Percentiles rank a stretch among this genome's conserved stretches.
Conservation (phyloP, 2,797 vertebrate genomes). For the Serranus cabrilla region DNA sequence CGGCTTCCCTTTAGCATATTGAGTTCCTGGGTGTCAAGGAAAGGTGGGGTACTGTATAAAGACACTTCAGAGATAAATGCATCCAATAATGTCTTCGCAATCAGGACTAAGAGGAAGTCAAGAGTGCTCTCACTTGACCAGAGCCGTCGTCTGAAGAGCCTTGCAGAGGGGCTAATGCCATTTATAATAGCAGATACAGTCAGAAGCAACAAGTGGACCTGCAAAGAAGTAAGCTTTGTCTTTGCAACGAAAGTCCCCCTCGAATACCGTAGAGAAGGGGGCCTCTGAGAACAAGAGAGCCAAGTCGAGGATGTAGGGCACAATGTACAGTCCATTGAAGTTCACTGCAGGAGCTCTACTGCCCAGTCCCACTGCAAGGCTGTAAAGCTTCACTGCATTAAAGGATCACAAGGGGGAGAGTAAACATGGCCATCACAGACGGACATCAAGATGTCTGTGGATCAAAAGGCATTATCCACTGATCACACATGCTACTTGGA, state of each 20-base stretch:
- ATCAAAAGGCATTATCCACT: not conserved
- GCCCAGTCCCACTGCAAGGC: not conserved
- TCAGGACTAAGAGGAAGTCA: not conserved
- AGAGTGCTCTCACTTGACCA: not conserved
- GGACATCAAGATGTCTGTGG: not conserved
- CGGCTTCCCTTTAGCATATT: too few relatives aligned
- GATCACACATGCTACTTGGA: not conserved
- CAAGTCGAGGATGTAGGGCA: not conserved
- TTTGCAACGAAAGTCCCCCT: not conserved
- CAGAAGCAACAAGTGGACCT: too few relatives aligned
- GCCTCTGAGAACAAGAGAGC: not conserved
- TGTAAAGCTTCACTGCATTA: slow-evolving; percentile 7
- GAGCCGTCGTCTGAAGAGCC: not conserved
- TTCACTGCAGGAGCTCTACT: not conserved
- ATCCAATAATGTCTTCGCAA: not conserved
- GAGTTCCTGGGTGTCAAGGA: not conserved
- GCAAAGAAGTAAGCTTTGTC: not conserved
- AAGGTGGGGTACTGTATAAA: not conserved
- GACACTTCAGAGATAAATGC: not conserved
- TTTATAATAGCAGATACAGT: not conserved
- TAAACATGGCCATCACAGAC: not conserved
- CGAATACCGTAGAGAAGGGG: not conserved
- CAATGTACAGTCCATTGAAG: not conserved
- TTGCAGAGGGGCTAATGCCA: not conserved
- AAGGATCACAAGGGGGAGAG: not conserved